Base-by-base conservation (phyloP, 2,797 vertebrate genomes). In the Molossus alvarezi region DNA sequence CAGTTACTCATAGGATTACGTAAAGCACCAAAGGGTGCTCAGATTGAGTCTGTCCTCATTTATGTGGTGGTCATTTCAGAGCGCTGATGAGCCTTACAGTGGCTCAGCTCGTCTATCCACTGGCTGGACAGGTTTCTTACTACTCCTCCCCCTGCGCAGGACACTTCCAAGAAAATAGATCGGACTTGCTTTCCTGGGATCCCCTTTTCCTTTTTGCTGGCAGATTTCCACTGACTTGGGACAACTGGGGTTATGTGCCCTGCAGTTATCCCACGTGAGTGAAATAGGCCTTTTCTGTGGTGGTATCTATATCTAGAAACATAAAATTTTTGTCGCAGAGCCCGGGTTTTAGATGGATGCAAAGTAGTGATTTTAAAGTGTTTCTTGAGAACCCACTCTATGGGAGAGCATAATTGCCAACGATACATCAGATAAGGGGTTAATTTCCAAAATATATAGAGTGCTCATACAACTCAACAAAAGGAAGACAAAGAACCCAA, bases 221-320 rank as follows among this genome's bases (percentile, higher is more conserved):
- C 11, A 90, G 72, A 90, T 62, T 96, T 82, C 65, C 29, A 65
- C 0, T 94, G 72, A 82, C 13, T 87, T 77, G 45, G 53, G 69
- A 64, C 58, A 72, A 55, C 1, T 48, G 37, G 37, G 29, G 21
- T 25, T 37, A 58, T 6, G 10, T 64, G 27, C 57, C 10, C 55
- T 58, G 21, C 55, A 72, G 3, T 62, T 69, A 45, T 51, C 33
- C 27, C 10, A 48, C 1, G 5, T 25, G 62, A 58, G 23, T 27
- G 53, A 84, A 64, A 83, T 6, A 23, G 0, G 0, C 23, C 55
- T 84, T 51, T 90, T 77, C 60, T 60, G 11, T 18, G 25, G 62
- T 21, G 3, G 27, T 33, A 27, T 65, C 45, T 86, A 48, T 15
- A 72, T 94, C 55, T 55, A 67, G 37, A 94, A 85, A 60, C 23